These are phyloP conservation scores for Toxotes lorentzi DNA, from an alignment of 2,797 vertebrate genomes.

Conservation along the genomic window DNA sequence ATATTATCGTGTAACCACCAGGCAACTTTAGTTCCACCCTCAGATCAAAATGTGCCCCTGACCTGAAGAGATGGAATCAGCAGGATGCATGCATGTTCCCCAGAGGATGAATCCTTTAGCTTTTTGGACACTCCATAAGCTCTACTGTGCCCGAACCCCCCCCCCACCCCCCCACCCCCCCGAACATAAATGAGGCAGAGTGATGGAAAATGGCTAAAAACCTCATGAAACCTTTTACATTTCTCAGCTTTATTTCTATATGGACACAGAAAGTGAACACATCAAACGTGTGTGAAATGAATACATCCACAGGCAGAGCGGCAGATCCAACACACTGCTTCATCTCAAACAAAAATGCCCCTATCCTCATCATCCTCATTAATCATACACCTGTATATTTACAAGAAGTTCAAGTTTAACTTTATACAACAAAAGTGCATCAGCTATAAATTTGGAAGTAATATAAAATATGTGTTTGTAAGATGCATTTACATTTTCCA, in stretches of 20 bases:
- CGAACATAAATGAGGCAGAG: no score
- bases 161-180: no score
- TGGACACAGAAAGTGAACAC: background rate
- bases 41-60: no score
- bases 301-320: background rate
- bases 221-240: background rate
- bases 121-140: no score
- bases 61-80: no score
- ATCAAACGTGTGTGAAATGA: background rate
- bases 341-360: conserved; percentile 34
- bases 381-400: conserved; percentile 67
- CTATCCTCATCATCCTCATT: conserved; percentile 41
- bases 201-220: no score
- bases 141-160: no score
- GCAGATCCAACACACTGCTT: background rate
- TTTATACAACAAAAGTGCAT: conserved; percentile 81
- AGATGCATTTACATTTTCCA: conserved; percentile 38
- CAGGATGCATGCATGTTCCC: no score
- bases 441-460: conserved; percentile 54
- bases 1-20: no score
- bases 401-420: conserved; percentile 78
- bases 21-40: no score
- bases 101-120: no score
- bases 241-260: conserved; percentile 17
- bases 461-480: conserved; percentile 42